Evolutionary conservation across 2,888 invertebrate species (phyloP).

Genomic region (Pantelozetes paolii): DNA sequence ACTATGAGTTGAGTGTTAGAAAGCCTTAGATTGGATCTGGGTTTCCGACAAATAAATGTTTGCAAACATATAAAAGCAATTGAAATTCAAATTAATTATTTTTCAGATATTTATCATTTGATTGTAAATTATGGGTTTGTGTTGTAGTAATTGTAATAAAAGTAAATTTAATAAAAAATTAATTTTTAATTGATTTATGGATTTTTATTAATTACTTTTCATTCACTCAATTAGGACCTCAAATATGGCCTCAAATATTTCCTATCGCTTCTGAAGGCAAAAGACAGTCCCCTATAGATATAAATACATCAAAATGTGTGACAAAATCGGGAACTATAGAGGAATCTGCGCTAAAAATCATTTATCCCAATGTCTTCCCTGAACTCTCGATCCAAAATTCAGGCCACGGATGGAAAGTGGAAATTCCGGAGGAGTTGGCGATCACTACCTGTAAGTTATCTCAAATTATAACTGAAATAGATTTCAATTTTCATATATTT

Average conservation of each 20-base stretch:
- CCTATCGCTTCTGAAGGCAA: slow-evolving; percentile 58
- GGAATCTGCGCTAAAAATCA: background rate
- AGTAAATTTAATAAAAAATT: too few species aligned
- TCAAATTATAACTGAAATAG: background rate
- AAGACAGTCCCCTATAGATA: slow-evolving; percentile 83
- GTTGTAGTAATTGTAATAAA: too few species aligned
- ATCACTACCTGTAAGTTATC: slow-evolving; percentile 27
- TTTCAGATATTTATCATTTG: too few species aligned
- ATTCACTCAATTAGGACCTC: too few species aligned
- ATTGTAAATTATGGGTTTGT: too few species aligned
- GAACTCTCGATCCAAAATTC: slow-evolving; percentile 63
- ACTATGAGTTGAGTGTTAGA: too few species aligned
- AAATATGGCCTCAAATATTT: slow-evolving; percentile 26
- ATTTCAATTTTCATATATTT: background rate
- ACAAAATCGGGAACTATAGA: background rate
- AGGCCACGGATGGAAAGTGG: slow-evolving; percentile 80
- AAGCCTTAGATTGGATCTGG: too few species aligned
- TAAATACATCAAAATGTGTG: slow-evolving; percentile 51
- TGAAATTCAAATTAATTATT: too few species aligned
- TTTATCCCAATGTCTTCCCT: slow-evolving; percentile 30
- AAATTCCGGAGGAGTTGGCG: slow-evolving; percentile 51
- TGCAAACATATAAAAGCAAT: too few species aligned
- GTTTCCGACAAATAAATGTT: too few species aligned
- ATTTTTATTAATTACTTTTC: too few species aligned
- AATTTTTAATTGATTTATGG: too few species aligned